Evolutionary conservation across 64 coral and sea anemone species (phyloP), one percentile per base, ranked within the genome.

Genomic region (Porites lutea): DNA sequence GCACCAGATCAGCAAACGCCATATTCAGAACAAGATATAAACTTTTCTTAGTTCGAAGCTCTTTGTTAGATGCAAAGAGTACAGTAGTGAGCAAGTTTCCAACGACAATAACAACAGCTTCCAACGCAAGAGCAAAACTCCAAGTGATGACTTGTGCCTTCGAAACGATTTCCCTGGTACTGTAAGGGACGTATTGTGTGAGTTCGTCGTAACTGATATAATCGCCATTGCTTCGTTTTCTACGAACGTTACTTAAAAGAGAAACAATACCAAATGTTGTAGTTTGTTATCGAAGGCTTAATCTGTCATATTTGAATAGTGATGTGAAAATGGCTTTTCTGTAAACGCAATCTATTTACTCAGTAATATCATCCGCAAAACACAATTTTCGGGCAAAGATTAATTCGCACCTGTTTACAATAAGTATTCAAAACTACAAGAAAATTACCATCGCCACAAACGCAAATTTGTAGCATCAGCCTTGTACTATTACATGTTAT

Each of bases 21-120:
- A 72, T 72, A 10, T 72, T 72, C 5, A 72, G 2, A 23, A 72
- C 70, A 9, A 72, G 70, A 72, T 27, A 43, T 72, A 72, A 72
- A 4, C 70, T 72, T 72, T 72, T 72, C 70, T 47, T 72, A n/a
- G n/a, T n/a, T 5, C 70, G 70, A 72, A 72, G 70, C 3, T 72
- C 51, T 45, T 49, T 75, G 45, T 75, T 50, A 10, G 51, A 13
- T 15, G 46, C 47, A 75, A 75, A 75, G 45, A 49, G 44, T 19
- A 6, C 10, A 49, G 37, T 50, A 1, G 44, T 75, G 45, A 75
- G 15, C 47, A 49, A 11, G 16, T 75, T 75, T 51, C 72, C 43
- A 15, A 75, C 44, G 72, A 50, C 14, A 43, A 72, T 72, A 3
- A 72, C 37, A 13, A 72, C 10, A 10, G 70, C 37, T 43, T 27